Conservation (phyloP, 2,888 invertebrate species). For the Shargacucullia verbasci region DNA sequence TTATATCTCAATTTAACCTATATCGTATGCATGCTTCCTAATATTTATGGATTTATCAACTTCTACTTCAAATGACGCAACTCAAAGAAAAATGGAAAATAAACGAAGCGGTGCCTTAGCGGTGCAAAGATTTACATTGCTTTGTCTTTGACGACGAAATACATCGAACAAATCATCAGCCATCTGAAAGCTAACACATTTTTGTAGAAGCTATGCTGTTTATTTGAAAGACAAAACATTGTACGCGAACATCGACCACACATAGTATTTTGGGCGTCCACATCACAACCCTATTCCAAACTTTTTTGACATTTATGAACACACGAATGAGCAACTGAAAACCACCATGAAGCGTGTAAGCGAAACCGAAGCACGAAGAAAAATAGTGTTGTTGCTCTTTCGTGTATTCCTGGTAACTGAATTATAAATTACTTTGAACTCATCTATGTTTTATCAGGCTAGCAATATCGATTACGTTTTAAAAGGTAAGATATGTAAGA, state of each 20-base stretch:
- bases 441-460: background rate
- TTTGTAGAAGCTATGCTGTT: constrained; percentile 1
- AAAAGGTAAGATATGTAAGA: too few relatives aligned
- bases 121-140: constrained; percentile 75
- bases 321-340: constrained; percentile 57
- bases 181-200: constrained; percentile 5
- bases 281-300: constrained; percentile 59
- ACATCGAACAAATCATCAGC: constrained; percentile 10
- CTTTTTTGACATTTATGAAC: constrained; percentile 5
- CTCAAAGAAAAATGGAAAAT: constrained; percentile 71
- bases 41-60: constrained; percentile 52
- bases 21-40: constrained; percentile 52
- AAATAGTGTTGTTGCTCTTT: constrained; percentile 54
- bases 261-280: constrained; percentile 68
- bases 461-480: background rate
- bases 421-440: background rate
- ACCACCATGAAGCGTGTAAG: constrained; percentile 63
- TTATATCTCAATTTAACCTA: constrained; percentile 31
- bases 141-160: constrained; percentile 66
- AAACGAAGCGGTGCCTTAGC: constrained; percentile 82
- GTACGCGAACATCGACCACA: constrained; percentile 82
- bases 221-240: constrained; percentile 76
- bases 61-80: constrained; percentile 76
- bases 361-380: constrained; percentile 58
- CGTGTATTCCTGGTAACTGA: constrained; percentile 28